Evolutionary conservation across 2,888 invertebrate species (phyloP), one percentile per base, ranked within the genome.

Genomic region (Epinotia demarniana): DNA sequence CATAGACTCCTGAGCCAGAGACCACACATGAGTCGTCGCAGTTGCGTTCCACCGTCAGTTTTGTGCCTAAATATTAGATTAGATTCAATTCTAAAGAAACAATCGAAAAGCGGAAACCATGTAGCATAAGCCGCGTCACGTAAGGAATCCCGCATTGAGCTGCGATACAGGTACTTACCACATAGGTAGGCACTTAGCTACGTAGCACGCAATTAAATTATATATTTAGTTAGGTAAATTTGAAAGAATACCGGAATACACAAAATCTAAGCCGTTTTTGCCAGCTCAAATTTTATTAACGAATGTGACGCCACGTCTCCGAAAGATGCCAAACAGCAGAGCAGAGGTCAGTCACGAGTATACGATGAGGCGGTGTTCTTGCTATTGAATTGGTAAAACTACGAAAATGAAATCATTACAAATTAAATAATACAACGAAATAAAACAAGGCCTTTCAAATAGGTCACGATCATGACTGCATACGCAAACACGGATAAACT

Each of bases 401-500:
- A 64, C 23, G 46, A 16, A 64, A 64, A 39, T 39, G 8, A 39
- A 39, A 39, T 39, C 39, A 39, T 39, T 18, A 33, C 18, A 27
- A 49, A 27, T 49, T 27, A 27, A 66, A 27, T n/a, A 64, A 23
- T 49, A 49, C 18, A 33, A 33, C 53, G 53, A 27, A 53, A 53
- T 53, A 33, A 66, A 55, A 66, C 66, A 53, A 55, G 53, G 53
- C 27, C 27, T 33, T 66, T 53, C 53, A 18, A 39, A 49, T 49
- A 46, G 49, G 58, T 70, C 58, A 60, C 49, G 60, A 39, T 70
- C 53, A 53, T 23, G 64, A 23, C 49, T 27, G 53, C 11, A 53
- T 53, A 66, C 64, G 64, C 18, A 62, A 53, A 11, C 13, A 23
- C 53, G 27, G 53, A 53, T 49, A 5, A 12, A 16, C 49, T 49